Evolutionary conservation across 2,888 invertebrate species (phyloP), one percentile per base, ranked within the genome.

Genomic region (Oegoconia quadripuncta): DNA sequence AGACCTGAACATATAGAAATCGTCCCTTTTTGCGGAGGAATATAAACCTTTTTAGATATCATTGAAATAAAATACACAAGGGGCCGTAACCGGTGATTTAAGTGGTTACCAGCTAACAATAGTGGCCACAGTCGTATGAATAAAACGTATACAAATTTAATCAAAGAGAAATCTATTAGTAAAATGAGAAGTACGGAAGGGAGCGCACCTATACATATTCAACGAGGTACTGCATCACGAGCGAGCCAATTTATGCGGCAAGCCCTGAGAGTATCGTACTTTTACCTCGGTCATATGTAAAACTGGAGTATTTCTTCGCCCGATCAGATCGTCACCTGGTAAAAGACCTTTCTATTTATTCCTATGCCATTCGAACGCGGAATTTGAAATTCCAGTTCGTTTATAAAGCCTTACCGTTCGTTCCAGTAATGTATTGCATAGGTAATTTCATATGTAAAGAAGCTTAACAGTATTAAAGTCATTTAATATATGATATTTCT

Each of bases 101-200:
- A 76, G 63, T 59, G 73, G 64, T 59, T 69, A 64, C 66, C 57
- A 60, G 63, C 69, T 68, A 81, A 84, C 82, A 82, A 80, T 81
- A 82, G 78, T 74, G 64, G 75, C 68, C 70, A 71, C 66, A 56
- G 53, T 55, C 74, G 72, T 80, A 82, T 83, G 84, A 82, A 84
- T 86, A 84, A 84, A 87, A 83, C 77, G 80, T 79, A 82, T 81
- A 86, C 86, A 87, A 86, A 86, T 87, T 86, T 87, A 87, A 87
- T 87, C 86, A 87, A 82, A 86, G 82, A 79, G 80, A 83, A 87
- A 86, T 87, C 86, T 87, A 87, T 87, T 87, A 87, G 87, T 84
- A 87, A 87, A 87, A 87, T 87, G 87, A 86, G 86, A 83, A 86
- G 78, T 83, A 83, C 80, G 87, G 86, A 83, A 87, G 86, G 86